A percentile compares a stretch with the other conserved stretches of the same genome.
phyloP scores from a whole-genome alignment of 2,888 invertebrate genomes.

The Camponotus fellah region DNA sequence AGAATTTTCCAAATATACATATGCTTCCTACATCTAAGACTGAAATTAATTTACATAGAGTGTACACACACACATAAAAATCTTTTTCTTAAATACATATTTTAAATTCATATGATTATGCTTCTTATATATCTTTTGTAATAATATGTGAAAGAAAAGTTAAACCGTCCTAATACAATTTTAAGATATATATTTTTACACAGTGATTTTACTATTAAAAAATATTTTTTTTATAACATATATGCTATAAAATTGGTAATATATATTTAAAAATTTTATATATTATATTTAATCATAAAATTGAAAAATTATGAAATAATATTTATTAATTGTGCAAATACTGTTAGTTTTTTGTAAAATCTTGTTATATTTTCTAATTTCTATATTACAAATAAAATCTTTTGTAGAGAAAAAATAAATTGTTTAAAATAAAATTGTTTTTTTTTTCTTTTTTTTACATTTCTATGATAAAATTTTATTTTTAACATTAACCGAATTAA shows the following conservation, averaged over 20 bases:
- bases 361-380: neutral
- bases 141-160: slow-evolving; percentile 35
- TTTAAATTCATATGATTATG: slow-evolving; percentile 53
- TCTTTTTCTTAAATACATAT: slow-evolving; percentile 57
- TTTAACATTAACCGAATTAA: neutral
- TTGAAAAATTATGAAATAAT: neutral
- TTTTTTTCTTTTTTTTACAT: neutral
- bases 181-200: neutral
- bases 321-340: neutral
- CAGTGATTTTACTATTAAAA: neutral
- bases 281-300: neutral
- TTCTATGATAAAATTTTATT: neutral
- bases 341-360: neutral
- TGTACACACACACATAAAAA: slow-evolving; percentile 61
- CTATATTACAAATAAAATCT: neutral
- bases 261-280: neutral
- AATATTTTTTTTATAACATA: neutral
- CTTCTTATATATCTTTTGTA: slow-evolving; percentile 33
- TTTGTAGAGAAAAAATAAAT: slow-evolving; percentile 18
- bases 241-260: neutral
- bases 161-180: slow-evolving; percentile 6
- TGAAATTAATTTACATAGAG: slow-evolving; percentile 76
- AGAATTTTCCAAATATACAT: slow-evolving; percentile 64
- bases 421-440: slow-evolving; percentile 12
- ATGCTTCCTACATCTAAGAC: slow-evolving; percentile 82